These are phyloP conservation scores for Petaurus breviceps DNA, from an alignment of 2,113 vertebrate species.

Conservation along the genomic window DNA sequence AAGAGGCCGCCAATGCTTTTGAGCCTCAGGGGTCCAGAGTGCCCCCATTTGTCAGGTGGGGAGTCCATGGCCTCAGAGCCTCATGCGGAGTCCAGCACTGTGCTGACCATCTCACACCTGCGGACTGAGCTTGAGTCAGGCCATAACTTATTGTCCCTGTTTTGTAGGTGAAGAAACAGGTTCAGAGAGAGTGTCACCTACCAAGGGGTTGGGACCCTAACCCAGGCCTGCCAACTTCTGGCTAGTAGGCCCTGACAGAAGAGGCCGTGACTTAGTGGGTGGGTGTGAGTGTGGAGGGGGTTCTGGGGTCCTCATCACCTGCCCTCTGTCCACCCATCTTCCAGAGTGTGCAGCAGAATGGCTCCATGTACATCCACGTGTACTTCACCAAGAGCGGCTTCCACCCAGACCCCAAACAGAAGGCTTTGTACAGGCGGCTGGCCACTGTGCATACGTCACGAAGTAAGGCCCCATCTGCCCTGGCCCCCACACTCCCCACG, in stretches of 20 bases:
- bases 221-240: fast-evolving
- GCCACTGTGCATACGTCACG: conserved; percentile 91
- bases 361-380: conserved; percentile 94
- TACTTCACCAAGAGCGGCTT: conserved; percentile 97
- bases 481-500: no score
- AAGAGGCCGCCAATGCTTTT: no score
- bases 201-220: neutral
- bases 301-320: neutral
- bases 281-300: fast-evolving
- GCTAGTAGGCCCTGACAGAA: no score
- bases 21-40: no score
- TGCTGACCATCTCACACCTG: no score
- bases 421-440: conserved; percentile 92
- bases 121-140: no score
- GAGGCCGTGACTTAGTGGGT: no score
- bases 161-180: no score
- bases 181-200: no score
- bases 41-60: neutral
- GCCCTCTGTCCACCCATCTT: neutral
- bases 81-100: fast-evolving
- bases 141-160: no score
- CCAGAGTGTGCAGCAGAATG: conserved; percentile 90
- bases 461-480: conserved; percentile 83
- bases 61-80: neutral
- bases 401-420: conserved; percentile 94